phyloP scores from a whole-genome alignment of 2,797 vertebrate genomes.

The Manis crassicaudata region DNA sequence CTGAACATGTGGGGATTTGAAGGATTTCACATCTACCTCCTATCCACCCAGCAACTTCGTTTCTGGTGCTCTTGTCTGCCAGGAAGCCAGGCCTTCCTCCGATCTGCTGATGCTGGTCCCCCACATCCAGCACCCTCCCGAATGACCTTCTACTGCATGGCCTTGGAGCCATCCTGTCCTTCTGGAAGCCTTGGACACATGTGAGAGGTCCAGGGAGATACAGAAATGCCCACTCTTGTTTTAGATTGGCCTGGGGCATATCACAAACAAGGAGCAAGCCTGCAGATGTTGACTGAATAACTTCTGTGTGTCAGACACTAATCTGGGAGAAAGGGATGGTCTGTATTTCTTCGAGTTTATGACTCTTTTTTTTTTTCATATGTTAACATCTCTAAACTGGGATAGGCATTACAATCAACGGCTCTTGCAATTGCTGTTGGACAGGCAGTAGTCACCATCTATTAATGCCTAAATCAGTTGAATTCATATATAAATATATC shows the following conservation, averaged over 20 bases:
- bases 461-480: neutral
- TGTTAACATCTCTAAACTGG: neutral
- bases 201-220: neutral
- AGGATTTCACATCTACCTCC: neutral
- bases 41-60: neutral
- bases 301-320: neutral
- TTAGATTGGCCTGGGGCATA: neutral
- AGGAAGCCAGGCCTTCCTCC: neutral
- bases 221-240: neutral
- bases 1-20: neutral
- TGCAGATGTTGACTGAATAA: neutral
- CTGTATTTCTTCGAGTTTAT: neutral
- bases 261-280: neutral
- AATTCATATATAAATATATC: neutral
- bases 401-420: neutral
- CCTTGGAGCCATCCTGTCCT: neutral
- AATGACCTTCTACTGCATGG: neutral
- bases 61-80: neutral
- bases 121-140: neutral
- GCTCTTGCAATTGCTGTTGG: neutral
- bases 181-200: neutral
- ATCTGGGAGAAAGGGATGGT: neutral
- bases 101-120: fast-evolving
- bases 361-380: neutral
- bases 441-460: neutral